phyloP scores from a whole-genome alignment of 2,888 invertebrate species.

The Calliopum simillimum region DNA sequence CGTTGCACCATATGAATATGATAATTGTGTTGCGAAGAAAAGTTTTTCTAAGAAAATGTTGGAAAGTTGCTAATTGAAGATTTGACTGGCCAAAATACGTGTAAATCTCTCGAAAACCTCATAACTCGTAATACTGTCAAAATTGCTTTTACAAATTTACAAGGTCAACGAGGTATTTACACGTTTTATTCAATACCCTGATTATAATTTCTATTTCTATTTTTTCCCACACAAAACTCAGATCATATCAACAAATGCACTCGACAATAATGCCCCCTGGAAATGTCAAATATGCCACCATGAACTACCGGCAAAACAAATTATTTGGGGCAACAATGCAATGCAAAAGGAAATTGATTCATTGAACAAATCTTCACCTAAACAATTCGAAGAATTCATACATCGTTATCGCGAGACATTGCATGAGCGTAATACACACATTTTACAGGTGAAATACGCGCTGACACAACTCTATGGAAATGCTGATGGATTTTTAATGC shows the following conservation, averaged over 20 bases:
- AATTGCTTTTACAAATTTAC: too few species aligned
- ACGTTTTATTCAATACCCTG: too few species aligned
- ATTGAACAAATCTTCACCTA: conserved; percentile 70
- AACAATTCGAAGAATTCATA: conserved; percentile 74
- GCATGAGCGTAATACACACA: conserved; percentile 76
- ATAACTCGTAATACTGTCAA: too few species aligned
- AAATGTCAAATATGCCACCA: conserved; percentile 75
- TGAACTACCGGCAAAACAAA: conserved; percentile 71
- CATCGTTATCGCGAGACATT: conserved; percentile 73
- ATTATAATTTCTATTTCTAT: background rate
- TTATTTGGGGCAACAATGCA: conserved; percentile 73
- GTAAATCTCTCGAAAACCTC: too few species aligned
- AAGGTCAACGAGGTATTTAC: too few species aligned
- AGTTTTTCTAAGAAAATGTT: too few species aligned
- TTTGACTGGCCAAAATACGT: too few species aligned
- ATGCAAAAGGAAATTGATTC: conserved; percentile 72
- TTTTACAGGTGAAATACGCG: conserved; percentile 77
- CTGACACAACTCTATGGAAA: conserved; percentile 78
- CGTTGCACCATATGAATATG: too few species aligned
- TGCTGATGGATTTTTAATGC: conserved; percentile 70
- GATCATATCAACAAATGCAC: conserved; percentile 73
- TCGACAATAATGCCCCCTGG: conserved; percentile 73
- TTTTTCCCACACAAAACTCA: conserved; percentile 61
- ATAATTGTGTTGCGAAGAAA: too few species aligned
- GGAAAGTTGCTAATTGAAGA: too few species aligned